Percentiles rank a stretch among this genome's conserved stretches.
Evolutionary conservation across 2,888 invertebrate genomes (phyloP).

Genomic region (Diabrotica balteata): DNA sequence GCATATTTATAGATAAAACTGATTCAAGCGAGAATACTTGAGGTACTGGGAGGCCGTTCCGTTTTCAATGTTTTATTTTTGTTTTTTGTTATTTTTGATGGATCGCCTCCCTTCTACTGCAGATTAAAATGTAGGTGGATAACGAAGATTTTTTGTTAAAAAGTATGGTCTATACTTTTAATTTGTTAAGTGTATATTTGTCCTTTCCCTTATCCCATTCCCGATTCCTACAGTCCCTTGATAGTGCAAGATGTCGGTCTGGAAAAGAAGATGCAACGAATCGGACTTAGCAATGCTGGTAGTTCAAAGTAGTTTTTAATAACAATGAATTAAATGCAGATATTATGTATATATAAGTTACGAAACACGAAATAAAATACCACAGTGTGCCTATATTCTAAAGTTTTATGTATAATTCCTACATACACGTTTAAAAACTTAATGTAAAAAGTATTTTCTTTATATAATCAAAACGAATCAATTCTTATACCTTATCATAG

Average conservation of each 20-base stretch:
- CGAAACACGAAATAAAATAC: too few species aligned
- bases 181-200: conserved; percentile 33
- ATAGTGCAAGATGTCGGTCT: conserved; percentile 30
- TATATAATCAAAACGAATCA: neutral
- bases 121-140: conserved; percentile 10
- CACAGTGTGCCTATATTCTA: too few species aligned
- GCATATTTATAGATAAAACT: conserved; percentile 34
- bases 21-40: conserved; percentile 25
- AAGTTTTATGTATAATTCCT: too few species aligned
- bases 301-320: neutral
- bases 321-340: neutral
- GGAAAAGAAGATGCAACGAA: conserved; percentile 27
- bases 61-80: conserved; percentile 20
- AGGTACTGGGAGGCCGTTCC: conserved; percentile 24
- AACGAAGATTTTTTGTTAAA: conserved; percentile 24
- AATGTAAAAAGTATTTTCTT: neutral
- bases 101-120: conserved; percentile 4
- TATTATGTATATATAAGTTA: too few species aligned
- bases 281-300: conserved; percentile 4
- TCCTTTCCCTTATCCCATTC: conserved; percentile 15
- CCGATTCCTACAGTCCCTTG: conserved; percentile 1
- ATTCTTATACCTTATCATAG: too few species aligned
- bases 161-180: conserved; percentile 25
- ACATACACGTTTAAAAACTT: too few species aligned
- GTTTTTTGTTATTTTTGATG: conserved; percentile 28